Evolutionary conservation across 2,113 vertebrate species (phyloP), one percentile per base, ranked within the genome.

Genomic region (Hippolais icterina): DNA sequence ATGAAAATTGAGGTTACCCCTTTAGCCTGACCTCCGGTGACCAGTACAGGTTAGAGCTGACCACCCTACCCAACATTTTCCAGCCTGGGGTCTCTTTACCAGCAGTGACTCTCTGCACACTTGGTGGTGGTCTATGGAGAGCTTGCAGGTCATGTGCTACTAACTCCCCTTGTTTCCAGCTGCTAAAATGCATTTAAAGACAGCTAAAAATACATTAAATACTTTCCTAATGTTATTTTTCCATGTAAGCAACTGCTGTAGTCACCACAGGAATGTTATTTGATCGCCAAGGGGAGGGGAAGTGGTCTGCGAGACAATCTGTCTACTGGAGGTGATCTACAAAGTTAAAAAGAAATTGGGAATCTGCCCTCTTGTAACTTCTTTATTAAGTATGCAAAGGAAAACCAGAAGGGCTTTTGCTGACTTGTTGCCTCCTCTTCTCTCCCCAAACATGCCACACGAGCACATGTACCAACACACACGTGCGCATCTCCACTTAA

Each of bases 141-240:
- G 37, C 52, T 42, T 52, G 57, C 35, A 86, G 64, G 86, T 78
- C 96, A 95, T 2, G 5, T 95, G 94, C 76, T 90, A 83, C 86
- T 82, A 82, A 76, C n/a, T 79, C 65, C 72, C n/a, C 94, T 89
- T 84, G 42, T 92, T 96, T 95, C 95, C 96, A 96, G 95, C 92
- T 96, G 96, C 95, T 95, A 96, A 97, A 94, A 94, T 91, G 92
- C 92, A 95, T 97, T 96, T 94, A 96, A 96, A 97, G 90, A 96
- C 80, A 82, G 94, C 96, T 97, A 96, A 96, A 97, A 97, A 96
- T 96, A 96, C 83, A 97, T 96, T 96, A 96, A 97, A 97, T 97
- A 95, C 80, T 96, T 93, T 96, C 93, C 95, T 96, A 96, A 97
- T 83, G 85, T 92, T 96, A 92, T 90, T 97, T 97, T 97, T 97